A percentile compares a stretch with the other conserved stretches of the same genome.
Conservation (phyloP, 2,113 vertebrate genomes). For the Psephotus haematonotus region DNA sequence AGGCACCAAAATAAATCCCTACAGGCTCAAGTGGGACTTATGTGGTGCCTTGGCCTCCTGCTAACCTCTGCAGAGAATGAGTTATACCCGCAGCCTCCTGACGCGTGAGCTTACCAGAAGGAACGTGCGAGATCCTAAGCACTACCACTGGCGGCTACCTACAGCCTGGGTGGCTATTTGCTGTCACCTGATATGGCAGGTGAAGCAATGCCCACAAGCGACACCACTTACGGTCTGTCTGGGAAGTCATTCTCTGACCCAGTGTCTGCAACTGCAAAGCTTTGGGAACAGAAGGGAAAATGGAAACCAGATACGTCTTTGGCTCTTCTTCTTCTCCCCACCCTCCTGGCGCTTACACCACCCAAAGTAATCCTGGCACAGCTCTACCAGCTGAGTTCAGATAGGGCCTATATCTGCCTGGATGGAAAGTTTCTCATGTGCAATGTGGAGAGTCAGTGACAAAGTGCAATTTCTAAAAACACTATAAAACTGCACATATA, state of each 20-base stretch:
- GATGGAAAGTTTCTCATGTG: background rate
- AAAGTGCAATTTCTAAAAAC: background rate
- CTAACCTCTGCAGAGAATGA: conserved; percentile 29
- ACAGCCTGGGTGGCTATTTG: background rate
- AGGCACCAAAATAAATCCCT: conserved; percentile 48
- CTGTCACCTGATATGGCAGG: conserved; percentile 31
- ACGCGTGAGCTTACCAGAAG: background rate
- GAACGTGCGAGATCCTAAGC: background rate
- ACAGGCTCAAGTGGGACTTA: conserved; percentile 38
- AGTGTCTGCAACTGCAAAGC: background rate
- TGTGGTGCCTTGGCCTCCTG: conserved; percentile 16
- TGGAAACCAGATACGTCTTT: background rate
- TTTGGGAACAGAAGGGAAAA: background rate
- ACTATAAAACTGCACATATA: accelerated
- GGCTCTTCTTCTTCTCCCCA: background rate
- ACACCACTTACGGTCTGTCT: background rate
- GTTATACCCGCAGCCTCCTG: background rate
- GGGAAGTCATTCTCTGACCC: background rate
- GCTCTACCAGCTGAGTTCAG: background rate
- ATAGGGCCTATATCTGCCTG: background rate
- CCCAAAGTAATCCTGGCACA: background rate
- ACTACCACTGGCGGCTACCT: background rate
- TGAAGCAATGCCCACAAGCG: conserved; percentile 10
- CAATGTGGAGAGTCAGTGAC: background rate
- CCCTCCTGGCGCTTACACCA: background rate